These are phyloP conservation scores for Dryas iulia DNA, from an alignment of 1,140 invertebrate genomes.

Conservation along the genomic window DNA sequence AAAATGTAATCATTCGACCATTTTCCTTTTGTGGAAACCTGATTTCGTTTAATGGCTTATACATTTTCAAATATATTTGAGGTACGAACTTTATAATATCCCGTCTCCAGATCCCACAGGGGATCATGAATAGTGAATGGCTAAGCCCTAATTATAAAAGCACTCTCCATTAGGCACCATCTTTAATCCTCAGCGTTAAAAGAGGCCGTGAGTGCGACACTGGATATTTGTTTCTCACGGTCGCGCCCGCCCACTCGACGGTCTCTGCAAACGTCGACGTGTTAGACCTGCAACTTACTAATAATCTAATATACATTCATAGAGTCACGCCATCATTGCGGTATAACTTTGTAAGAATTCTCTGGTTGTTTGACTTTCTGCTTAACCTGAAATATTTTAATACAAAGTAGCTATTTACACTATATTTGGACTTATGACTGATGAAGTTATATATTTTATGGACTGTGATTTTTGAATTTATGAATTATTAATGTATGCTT, in stretches of 20 bases:
- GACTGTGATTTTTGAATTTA: not conserved
- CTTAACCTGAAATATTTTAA: not conserved
- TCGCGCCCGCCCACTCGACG: conserved; percentile 64
- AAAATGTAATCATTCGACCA: not conserved
- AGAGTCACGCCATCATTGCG: conserved; percentile 26
- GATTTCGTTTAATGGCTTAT: conserved; percentile 7
- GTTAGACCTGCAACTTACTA: conserved; percentile 45
- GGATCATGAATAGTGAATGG: conserved; percentile 36
- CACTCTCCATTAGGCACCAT: conserved; percentile 40
- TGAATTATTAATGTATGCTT: too few relatives aligned
- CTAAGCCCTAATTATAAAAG: conserved; percentile 33
- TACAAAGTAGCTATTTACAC: not conserved
- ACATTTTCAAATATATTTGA: conserved; percentile 17
- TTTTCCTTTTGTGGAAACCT: not conserved
- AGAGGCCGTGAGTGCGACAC: conserved; percentile 60
- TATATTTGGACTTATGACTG: not conserved
- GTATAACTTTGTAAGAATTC: conserved; percentile 12
- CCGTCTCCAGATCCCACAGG: conserved; percentile 13
- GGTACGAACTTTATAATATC: conserved; percentile 15
- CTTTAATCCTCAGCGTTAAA: conserved; percentile 35
- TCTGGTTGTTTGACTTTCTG: not conserved
- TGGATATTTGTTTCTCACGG: conserved; percentile 73
- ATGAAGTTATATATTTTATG: too few relatives aligned
- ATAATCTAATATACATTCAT: conserved; percentile 36
- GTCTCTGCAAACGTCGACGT: conserved; percentile 46